Conservation (phyloP, 1,140 invertebrate species). For the Stratiolaelaps scimitus region DNA sequence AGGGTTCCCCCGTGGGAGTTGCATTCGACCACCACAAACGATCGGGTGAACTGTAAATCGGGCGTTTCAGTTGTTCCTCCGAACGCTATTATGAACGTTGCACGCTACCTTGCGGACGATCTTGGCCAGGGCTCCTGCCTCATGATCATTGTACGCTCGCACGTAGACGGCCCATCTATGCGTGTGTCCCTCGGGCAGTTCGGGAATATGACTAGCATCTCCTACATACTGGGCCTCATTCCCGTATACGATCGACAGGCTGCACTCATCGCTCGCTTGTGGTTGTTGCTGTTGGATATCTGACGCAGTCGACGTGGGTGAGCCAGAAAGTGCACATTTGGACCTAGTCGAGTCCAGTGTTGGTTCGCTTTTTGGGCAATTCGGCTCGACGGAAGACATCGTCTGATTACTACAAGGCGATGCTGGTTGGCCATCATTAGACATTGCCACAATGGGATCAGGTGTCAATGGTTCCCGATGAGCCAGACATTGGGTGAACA, state of each 20-base stretch:
- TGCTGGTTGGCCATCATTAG: no score
- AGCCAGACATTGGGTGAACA: no score
- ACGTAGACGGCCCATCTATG: constrained; percentile 2
- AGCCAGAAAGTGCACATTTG: no score
- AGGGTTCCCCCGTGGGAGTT: neutral
- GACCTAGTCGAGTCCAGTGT: no score
- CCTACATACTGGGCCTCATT: neutral
- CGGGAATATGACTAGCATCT: neutral
- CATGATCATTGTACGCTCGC: neutral
- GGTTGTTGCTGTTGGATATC: no score
- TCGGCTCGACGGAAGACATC: no score
- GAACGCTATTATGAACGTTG: neutral
- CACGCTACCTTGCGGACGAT: neutral
- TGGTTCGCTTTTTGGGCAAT: no score
- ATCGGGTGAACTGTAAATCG: neutral
- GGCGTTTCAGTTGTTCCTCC: neutral
- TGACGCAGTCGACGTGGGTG: no score
- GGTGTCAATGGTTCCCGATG: no score
- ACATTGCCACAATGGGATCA: no score
- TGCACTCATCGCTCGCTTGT: no score
- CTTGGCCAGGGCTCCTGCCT: neutral
- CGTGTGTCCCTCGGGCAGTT: neutral
- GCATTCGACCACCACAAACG: neutral
- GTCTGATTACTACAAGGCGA: no score
- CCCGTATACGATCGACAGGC: neutral